Evolutionary conservation across 2,113 vertebrate species (phyloP).

Genomic region (Pterocles orientalis): DNA sequence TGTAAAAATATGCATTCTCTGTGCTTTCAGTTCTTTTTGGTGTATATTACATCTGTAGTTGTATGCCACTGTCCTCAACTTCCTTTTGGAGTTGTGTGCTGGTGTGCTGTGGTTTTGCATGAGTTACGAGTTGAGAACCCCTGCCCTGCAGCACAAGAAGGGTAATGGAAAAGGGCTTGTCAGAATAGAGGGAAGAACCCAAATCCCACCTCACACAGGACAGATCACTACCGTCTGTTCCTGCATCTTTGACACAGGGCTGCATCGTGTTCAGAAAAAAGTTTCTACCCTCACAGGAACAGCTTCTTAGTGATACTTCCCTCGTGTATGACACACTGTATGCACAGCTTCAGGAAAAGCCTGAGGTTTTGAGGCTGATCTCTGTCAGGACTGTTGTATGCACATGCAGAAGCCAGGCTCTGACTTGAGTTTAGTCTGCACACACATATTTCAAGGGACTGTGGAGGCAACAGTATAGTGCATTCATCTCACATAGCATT

Average conservation of each 20-base stretch:
- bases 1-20: neutral
- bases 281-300: neutral
- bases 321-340: neutral
- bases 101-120: neutral
- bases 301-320: neutral
- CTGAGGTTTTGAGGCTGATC: neutral
- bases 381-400: neutral
- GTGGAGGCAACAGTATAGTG: neutral
- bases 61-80: neutral
- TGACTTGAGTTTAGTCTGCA: neutral
- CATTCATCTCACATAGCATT: neutral
- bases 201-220: neutral
- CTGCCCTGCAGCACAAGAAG: neutral
- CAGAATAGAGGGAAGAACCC: conserved; percentile 15
- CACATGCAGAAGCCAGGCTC: neutral
- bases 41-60: neutral
- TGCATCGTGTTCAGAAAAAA: neutral
- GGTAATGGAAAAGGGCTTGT: neutral
- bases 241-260: neutral
- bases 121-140: neutral
- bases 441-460: neutral
- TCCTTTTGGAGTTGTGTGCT: neutral
- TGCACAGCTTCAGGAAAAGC: neutral
- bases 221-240: neutral
- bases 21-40: neutral